phyloP scores from a whole-genome alignment of 2,888 invertebrate species.

The Willowsia nigromaculata region DNA sequence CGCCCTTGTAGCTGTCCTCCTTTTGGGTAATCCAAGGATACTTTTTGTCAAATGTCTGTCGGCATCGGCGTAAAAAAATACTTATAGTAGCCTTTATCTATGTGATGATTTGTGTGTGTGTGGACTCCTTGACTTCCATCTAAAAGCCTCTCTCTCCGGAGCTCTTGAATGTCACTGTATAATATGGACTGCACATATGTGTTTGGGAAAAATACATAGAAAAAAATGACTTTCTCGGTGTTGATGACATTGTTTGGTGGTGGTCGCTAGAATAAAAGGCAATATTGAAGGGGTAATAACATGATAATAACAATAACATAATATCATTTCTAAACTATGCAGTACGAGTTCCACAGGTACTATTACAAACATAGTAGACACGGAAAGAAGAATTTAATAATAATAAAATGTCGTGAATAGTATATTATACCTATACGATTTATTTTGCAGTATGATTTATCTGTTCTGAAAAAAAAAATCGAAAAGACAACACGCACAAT shows the following conservation, averaged over 20 bases:
- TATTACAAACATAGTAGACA: too few species aligned
- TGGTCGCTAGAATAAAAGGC: neutral
- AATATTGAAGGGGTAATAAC: neutral
- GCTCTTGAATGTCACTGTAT: conserved; percentile 23
- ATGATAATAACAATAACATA: neutral
- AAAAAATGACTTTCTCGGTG: neutral
- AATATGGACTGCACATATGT: neutral
- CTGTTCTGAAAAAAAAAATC: neutral
- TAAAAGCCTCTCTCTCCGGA: conserved; percentile 19
- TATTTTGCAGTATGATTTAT: neutral
- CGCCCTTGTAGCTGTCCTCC: conserved; percentile 68
- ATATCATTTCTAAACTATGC: too few species aligned
- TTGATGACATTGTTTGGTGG: neutral
- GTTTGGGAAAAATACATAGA: neutral
- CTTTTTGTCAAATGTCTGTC: conserved; percentile 53
- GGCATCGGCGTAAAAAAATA: conserved; percentile 30
- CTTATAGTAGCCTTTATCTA: neutral
- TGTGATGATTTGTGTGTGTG: neutral
- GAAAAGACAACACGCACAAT: neutral
- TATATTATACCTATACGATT: too few species aligned
- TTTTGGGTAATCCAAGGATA: conserved; percentile 68
- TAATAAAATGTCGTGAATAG: too few species aligned
- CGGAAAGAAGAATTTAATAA: too few species aligned
- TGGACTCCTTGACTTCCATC: conserved; percentile 33
- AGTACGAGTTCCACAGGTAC: too few species aligned